Conservation (phyloP, 1,140 invertebrate species). For the Amyelois transitella region DNA sequence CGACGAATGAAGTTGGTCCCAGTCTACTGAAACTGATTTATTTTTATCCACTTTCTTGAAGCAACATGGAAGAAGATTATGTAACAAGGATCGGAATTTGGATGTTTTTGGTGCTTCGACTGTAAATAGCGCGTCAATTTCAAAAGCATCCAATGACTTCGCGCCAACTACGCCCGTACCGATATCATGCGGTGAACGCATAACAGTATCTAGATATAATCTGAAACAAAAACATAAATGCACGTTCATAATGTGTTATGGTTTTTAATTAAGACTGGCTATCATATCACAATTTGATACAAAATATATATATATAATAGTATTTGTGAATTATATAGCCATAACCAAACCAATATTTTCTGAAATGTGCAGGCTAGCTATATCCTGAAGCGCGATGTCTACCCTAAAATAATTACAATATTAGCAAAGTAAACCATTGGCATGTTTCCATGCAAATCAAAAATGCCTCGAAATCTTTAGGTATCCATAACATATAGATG, state of each 20-base stretch:
- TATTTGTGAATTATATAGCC: no score
- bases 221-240: slow-evolving; percentile 26
- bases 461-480: no score
- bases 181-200: slow-evolving; percentile 44
- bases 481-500: no score
- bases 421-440: no score
- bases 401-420: no score
- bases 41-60: background rate
- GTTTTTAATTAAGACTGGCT: no score
- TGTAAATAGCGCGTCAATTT: background rate
- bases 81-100: background rate
- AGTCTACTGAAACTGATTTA: background rate
- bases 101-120: background rate
- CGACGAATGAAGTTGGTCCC: background rate
- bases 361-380: no score
- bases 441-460: no score
- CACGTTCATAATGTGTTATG: background rate
- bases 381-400: no score
- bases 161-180: background rate
- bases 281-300: no score
- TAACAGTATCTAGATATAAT: slow-evolving; percentile 45
- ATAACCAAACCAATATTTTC: no score
- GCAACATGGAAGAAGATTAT: background rate
- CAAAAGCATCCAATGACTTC: background rate
- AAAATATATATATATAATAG: no score